Percentiles rank a stretch among this genome's conserved stretches.
These are phyloP conservation scores for Oscheius sp. DNA, from an alignment of 1,140 invertebrate species.

Conservation along the genomic window DNA sequence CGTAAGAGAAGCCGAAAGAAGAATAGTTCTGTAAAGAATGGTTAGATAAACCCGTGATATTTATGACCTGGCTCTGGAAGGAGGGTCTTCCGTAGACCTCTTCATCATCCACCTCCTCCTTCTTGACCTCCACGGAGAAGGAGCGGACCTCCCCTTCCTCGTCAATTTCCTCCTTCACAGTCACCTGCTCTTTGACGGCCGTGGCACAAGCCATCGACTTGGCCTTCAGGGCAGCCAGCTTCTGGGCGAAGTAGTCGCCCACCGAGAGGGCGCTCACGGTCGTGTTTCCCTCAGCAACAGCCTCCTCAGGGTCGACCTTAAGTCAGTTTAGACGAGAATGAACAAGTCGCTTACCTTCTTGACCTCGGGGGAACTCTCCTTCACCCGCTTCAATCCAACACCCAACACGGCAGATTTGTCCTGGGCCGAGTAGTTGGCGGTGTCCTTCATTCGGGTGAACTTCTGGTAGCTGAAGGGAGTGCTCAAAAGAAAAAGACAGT, in stretches of 20 bases:
- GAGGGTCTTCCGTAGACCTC: too few species aligned
- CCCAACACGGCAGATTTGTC: conserved; percentile 40
- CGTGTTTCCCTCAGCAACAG: conserved; percentile 1
- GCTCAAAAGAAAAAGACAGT: background rate
- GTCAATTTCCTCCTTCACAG: background rate
- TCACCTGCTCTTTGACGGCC: background rate
- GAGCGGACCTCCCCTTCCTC: conserved; percentile 5
- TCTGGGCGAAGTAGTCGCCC: conserved; percentile 41
- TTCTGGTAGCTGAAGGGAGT: conserved; percentile 40
- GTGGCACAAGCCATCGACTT: conserved; percentile 9
- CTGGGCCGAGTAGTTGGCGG: conserved; percentile 25
- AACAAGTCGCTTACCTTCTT: background rate
- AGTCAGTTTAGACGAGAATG: conserved; percentile 9
- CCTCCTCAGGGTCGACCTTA: conserved; percentile 18
- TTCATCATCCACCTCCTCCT: background rate
- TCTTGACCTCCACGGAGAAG: background rate
- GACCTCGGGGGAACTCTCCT: conserved; percentile 9
- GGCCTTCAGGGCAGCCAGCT: conserved; percentile 43
- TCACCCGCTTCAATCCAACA: conserved; percentile 5
- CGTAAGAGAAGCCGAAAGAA: too few species aligned
- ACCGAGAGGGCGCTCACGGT: conserved; percentile 34
- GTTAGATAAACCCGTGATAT: too few species aligned
- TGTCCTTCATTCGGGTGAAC: conserved; percentile 41
- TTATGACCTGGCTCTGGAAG: too few species aligned
- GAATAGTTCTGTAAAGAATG: too few species aligned